Evolutionary conservation across 1,140 invertebrate genomes (phyloP).

Genomic region (Drosophila littoralis): DNA sequence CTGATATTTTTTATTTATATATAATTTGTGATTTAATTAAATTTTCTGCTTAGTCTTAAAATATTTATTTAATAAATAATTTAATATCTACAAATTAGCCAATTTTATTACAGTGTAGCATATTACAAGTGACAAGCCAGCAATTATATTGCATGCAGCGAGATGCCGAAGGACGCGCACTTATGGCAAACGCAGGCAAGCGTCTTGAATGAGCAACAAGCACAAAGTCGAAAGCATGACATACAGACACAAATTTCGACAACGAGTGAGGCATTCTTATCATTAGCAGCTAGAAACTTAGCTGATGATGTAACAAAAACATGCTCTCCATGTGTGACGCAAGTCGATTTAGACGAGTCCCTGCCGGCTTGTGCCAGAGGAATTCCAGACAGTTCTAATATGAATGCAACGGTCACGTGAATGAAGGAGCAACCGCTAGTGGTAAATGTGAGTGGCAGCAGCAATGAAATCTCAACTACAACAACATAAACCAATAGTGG

Average conservation of each 20-base stretch:
- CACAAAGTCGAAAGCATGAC: constrained; percentile 31
- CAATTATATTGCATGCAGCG: constrained; percentile 77
- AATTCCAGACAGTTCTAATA: constrained; percentile 45
- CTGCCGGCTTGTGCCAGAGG: constrained; percentile 24
- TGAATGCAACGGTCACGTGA: constrained; percentile 43
- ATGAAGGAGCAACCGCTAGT: constrained; percentile 28
- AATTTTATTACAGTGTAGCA: no score
- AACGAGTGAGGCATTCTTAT: constrained; percentile 16
- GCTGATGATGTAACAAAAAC: constrained; percentile 19
- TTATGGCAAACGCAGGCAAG: constrained; percentile 83
- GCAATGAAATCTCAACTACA: constrained; percentile 33
- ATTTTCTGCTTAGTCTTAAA: no score
- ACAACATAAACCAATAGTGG: constrained; percentile 23
- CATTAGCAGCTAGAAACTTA: constrained; percentile 8
- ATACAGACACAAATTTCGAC: constrained; percentile 15
- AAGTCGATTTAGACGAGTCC: constrained; percentile 31
- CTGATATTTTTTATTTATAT: no score
- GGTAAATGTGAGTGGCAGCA: constrained; percentile 29
- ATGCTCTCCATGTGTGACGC: constrained; percentile 6
- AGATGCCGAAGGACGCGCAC: constrained; percentile 82
- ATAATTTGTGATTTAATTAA: no score
- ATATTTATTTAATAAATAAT: no score
- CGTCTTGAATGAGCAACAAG: constrained; percentile 74
- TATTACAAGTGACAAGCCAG: no score
- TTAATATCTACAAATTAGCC: no score